phyloP scores from a whole-genome alignment of 2,888 invertebrate species.

The Eudemis profundana region DNA sequence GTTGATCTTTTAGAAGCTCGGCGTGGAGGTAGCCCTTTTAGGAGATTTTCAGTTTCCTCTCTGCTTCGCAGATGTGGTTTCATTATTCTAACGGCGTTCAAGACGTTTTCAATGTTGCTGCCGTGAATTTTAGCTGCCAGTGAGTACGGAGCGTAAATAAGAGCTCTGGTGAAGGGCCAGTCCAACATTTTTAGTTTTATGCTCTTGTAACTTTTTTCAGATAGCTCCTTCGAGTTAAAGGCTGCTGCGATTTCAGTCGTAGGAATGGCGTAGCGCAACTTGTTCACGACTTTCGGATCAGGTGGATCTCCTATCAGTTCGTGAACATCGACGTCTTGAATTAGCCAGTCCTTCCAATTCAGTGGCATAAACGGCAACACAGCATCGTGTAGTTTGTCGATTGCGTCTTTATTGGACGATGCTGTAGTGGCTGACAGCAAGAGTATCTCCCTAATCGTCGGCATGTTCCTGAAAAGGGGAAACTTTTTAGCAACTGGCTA shows the following conservation, averaged over 20 bases:
- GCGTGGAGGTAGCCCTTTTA: constrained; percentile 39
- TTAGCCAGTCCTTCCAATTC: not conserved
- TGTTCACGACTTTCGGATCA: constrained; percentile 6
- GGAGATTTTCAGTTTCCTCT: constrained; percentile 25
- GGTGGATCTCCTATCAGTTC: constrained; percentile 5
- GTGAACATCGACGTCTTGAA: not conserved
- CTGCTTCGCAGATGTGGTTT: constrained; percentile 7
- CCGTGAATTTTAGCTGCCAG: constrained; percentile 3
- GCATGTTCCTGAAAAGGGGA: not conserved
- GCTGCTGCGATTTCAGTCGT: not conserved
- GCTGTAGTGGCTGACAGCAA: too few relatives aligned
- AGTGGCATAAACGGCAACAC: too few relatives aligned
- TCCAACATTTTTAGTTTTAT: constrained; percentile 8
- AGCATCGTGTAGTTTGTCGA: too few relatives aligned
- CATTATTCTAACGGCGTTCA: not conserved
- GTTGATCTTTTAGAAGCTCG: not conserved
- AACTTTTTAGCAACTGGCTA: too few relatives aligned
- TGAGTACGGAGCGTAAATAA: not conserved
- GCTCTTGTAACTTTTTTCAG: not conserved
- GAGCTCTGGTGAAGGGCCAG: constrained; percentile 6
- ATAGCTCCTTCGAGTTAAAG: not conserved
- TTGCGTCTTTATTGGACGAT: too few relatives aligned
- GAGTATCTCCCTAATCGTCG: too few relatives aligned
- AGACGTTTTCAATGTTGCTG: not conserved
- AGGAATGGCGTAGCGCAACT: not conserved